Evolutionary conservation across 2,797 vertebrate species (phyloP), one percentile per base, ranked within the genome.

Genomic region (Siniperca scherzeri): DNA sequence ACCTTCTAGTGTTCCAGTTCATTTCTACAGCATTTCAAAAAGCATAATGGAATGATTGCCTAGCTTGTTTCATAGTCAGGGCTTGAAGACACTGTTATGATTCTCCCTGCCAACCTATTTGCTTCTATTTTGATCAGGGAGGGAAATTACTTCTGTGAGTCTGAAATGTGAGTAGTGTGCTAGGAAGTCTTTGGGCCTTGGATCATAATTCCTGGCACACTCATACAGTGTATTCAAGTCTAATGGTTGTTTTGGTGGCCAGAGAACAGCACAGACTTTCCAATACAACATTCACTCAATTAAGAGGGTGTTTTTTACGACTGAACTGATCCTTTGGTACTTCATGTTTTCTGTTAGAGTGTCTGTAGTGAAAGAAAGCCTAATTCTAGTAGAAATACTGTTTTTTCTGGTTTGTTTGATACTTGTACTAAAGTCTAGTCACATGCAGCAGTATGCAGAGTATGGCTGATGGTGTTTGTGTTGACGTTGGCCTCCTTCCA

Each of bases 401-500:
- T 25, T 48, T 55, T 33, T 74, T 55, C n/a, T 25, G 2, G n/a
- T 33, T 57, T 80, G 25, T 82, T 86, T 78, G 12, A 21, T 60
- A 22, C 22, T 42, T 55, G 17, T 22, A 53, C 30, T 62, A 1
- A 19, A 56, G 33, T 57, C 48, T 14, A 60, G 36, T 69, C 71
- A 67, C 22, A 69, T 48, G 30, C n/a, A 74, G 11, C 14, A 72
- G n/a, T 61, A 69, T 53, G 62, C 40, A 67, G 64, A 84, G 44
- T 76, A n/a, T 70, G 57, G 42, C 27, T 71, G 74, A 27, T 70
- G 44, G 16, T 70, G 44, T 68, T 81, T 67, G 57, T 83, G 17
- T 83, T 84, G 57, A 78, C 55, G 57, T 64, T 81, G 80, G 77
- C 67, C 61, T 86, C 57, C 48, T 75, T 85, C 68, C 77, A 84